phyloP scores from a whole-genome alignment of 2,113 vertebrate genomes.

The Corvus moneduloides region DNA sequence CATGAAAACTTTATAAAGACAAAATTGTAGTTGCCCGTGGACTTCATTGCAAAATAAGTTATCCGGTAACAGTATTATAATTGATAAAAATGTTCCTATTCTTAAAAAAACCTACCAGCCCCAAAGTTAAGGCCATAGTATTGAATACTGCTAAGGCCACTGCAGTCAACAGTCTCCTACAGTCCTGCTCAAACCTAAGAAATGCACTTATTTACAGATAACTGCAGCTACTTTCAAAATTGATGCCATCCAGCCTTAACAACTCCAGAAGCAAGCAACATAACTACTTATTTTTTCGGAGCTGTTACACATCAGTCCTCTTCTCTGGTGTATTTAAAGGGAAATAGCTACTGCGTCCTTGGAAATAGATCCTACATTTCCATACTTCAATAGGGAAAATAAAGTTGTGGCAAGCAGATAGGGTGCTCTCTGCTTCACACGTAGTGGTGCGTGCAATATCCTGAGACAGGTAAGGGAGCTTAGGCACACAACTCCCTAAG shows the following conservation, averaged over 20 bases:
- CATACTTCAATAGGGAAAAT: background rate
- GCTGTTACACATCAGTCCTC: background rate
- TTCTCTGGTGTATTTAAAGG: background rate
- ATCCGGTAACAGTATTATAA: background rate
- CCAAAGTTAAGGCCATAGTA: background rate
- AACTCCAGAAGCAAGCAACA: background rate
- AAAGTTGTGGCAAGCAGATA: background rate
- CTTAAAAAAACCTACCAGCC: background rate
- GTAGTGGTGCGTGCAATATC: fast-evolving
- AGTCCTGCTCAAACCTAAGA: background rate
- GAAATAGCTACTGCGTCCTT: background rate
- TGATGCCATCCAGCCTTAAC: background rate
- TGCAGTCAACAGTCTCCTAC: background rate
- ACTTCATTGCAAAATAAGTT: background rate
- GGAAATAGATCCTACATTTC: background rate
- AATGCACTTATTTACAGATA: background rate
- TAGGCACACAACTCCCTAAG: background rate
- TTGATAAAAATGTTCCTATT: background rate
- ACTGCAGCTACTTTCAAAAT: background rate
- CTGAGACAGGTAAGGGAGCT: background rate
- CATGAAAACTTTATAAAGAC: background rate
- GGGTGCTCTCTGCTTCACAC: fast-evolving
- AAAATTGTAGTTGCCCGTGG: fast-evolving
- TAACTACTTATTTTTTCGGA: background rate
- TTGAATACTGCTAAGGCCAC: background rate